Conservation (phyloP, 2,888 invertebrate species). For the Agrypnus murinus region DNA sequence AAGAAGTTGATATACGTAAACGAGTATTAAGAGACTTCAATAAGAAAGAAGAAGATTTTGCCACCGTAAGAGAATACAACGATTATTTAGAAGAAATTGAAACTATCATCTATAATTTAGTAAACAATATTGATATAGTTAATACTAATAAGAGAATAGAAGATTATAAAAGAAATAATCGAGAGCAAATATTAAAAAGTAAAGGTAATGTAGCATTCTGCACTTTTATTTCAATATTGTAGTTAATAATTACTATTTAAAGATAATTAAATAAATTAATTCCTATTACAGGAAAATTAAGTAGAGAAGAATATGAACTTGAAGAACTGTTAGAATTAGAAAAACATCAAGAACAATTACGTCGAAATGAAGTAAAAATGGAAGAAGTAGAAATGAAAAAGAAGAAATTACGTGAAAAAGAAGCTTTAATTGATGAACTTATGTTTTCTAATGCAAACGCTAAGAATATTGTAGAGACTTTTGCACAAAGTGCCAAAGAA, state of each 20-base stretch:
- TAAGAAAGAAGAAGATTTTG: constrained; percentile 96
- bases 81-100: constrained; percentile 98
- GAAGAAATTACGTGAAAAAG: constrained; percentile 89
- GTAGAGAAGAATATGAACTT: constrained; percentile 88
- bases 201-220: too few relatives aligned
- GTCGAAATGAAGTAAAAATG: constrained; percentile 82
- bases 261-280: too few relatives aligned
- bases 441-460: constrained; percentile 95
- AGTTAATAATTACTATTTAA: too few relatives aligned
- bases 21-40: constrained; percentile 93
- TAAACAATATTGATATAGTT: constrained; percentile 90
- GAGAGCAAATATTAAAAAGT: constrained; percentile 87
- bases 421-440: constrained; percentile 95
- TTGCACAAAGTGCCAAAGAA: constrained; percentile 81
- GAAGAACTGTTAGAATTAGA: constrained; percentile 90
- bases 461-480: constrained; percentile 88
- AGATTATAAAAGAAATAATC: constrained; percentile 93
- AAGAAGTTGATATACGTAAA: constrained; percentile 96
- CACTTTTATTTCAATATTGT: too few relatives aligned
- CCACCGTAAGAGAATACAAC: constrained; percentile 88
- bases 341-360: constrained; percentile 83
- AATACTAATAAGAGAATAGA: constrained; percentile 93
- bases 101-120: constrained; percentile 91
- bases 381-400: constrained; percentile 82
- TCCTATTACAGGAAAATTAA: too few relatives aligned